Percentiles rank a stretch among this genome's conserved stretches.
These are phyloP conservation scores for Chaetorhynchus papuensis DNA, from an alignment of 2,113 vertebrate genomes.

Conservation along the genomic window DNA sequence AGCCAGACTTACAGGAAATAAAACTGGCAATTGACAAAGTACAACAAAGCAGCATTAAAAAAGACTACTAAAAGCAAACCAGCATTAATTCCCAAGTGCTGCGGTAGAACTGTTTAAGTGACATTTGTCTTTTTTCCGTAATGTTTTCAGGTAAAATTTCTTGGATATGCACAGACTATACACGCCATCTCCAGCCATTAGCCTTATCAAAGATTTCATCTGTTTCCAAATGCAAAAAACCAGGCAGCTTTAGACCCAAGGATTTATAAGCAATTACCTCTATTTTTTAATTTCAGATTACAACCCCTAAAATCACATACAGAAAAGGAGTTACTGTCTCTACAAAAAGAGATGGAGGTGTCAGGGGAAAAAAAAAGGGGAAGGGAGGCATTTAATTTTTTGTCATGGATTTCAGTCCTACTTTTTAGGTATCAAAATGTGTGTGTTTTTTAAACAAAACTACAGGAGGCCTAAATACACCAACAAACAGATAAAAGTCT, in stretches of 20 bases:
- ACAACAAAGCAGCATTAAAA: not conserved
- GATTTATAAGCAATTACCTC: not conserved
- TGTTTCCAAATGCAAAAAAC: not conserved
- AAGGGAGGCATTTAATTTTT: not conserved
- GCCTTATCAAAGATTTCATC: not conserved
- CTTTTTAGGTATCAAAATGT: not conserved
- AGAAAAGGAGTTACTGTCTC: not conserved
- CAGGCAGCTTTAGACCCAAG: not conserved
- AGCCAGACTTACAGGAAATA: not conserved
- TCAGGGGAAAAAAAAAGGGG: rapidly evolving
- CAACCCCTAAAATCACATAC: not conserved
- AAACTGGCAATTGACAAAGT: not conserved
- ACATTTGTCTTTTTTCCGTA: not conserved
- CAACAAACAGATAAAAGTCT: not conserved
- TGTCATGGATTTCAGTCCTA: not conserved
- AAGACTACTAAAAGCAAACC: not conserved
- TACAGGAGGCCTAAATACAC: not conserved
- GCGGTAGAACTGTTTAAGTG: not conserved
- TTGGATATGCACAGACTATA: not conserved
- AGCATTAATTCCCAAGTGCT: not conserved
- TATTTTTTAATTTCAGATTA: not conserved
- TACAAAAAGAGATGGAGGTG: not conserved
- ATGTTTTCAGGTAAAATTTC: not conserved
- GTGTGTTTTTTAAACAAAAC: not conserved
- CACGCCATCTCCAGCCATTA: not conserved